These are phyloP conservation scores for Trichopoda pennipes DNA, from an alignment of 2,888 invertebrate species.

Conservation along the genomic window DNA sequence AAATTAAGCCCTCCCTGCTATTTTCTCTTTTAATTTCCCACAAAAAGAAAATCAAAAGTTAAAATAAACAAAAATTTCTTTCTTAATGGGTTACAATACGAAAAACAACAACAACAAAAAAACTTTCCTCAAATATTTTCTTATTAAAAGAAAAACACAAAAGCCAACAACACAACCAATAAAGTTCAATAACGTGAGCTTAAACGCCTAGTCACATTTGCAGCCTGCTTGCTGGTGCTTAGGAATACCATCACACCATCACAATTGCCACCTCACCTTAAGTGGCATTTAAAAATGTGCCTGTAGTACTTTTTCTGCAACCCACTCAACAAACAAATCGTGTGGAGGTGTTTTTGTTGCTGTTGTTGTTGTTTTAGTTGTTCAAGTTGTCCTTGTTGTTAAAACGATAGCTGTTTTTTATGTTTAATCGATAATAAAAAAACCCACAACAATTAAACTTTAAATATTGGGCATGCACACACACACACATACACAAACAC, in stretches of 20 bases:
- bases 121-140: conserved; percentile 37
- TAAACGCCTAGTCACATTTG: conserved; percentile 50
- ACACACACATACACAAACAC: not conserved
- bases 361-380: not conserved
- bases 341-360: too few relatives aligned
- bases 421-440: conserved; percentile 20
- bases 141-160: conserved; percentile 2
- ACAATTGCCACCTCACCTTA: not conserved
- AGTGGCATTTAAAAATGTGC: conserved; percentile 43
- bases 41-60: not conserved
- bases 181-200: conserved; percentile 66
- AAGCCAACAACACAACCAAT: not conserved
- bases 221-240: not conserved
- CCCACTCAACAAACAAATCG: conserved; percentile 44
- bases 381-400: conserved; percentile 23
- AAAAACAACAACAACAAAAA: not conserved
- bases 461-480: conserved; percentile 1
- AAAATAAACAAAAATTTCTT: not conserved
- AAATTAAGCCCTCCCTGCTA: not conserved
- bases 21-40: conserved; percentile 21
- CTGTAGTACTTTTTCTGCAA: conserved; percentile 51
- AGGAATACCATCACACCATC: conserved; percentile 16
- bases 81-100: not conserved
- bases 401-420: conserved; percentile 34
- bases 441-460: conserved; percentile 17